These are phyloP conservation scores for Pachycephala philippinensis DNA, from an alignment of 2,113 vertebrate species.

Conservation along the genomic window DNA sequence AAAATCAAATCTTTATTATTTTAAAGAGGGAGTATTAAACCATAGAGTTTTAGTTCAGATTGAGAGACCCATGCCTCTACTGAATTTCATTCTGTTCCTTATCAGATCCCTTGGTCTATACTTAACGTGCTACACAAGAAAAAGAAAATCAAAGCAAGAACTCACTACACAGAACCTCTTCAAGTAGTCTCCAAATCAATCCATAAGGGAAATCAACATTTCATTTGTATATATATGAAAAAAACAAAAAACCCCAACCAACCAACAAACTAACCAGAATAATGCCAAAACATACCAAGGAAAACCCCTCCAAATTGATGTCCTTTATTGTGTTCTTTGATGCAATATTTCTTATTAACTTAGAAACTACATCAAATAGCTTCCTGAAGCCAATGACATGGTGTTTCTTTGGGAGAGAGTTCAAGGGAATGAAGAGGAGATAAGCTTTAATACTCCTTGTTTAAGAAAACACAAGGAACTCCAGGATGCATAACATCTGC, in stretches of 20 bases:
- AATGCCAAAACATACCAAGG: neutral
- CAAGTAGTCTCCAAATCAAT: neutral
- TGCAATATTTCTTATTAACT: neutral
- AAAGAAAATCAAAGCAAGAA: neutral
- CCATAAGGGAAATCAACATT: neutral
- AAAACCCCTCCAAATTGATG: neutral
- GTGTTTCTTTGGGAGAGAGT: neutral
- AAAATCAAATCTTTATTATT: neutral
- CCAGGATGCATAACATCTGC: neutral
- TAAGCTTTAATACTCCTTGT: neutral
- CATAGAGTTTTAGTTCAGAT: neutral
- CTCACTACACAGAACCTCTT: neutral
- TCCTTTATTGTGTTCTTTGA: neutral
- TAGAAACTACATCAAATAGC: neutral
- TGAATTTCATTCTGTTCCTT: neutral
- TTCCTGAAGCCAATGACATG: neutral
- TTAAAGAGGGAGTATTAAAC: neutral
- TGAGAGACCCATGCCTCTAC: neutral
- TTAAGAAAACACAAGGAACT: neutral
- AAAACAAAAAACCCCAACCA: fast-evolving
- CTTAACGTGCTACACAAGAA: neutral
- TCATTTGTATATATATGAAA: neutral
- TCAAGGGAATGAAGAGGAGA: neutral
- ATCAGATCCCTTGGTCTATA: neutral
- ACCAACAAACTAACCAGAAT: neutral